Base-by-base conservation (phyloP, 1,140 invertebrate genomes). In the Diabrotica virgifera region DNA sequence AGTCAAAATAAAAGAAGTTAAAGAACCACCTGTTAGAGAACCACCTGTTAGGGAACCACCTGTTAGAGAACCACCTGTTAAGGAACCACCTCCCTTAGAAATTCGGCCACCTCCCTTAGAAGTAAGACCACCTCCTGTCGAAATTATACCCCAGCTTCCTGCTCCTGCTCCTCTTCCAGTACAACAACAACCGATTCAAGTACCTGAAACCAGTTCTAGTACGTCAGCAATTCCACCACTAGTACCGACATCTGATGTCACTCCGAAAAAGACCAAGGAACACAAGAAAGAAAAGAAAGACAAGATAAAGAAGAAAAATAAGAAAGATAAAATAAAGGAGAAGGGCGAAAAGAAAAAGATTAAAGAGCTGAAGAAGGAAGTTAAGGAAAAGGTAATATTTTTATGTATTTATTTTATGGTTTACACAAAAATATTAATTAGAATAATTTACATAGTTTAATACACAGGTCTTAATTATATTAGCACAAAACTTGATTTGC, bases 281-380 rank as follows among this genome's bases (percentile, higher is more conserved):
- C 83, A 90, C 76, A 92, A 92, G 72, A 91, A 91, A 71, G 88
- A 90, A 61, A 90, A 90, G 70, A 91, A 90, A 64, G 80, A 82
- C 62, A 82, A 84, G 65, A 73, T 80, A 77, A 86, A 81, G 78
- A 86, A 80, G 77, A 84, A 75, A 80, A 82, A 77, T 73, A 82
- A 79, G 77, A 86, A 81, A 63, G 81, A 78, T 73, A 88, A 84
- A 79, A 70, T 81, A 9, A 83, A 83, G 75, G 82, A 83, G 65
- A 85, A 81, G 77, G 85, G 81, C 73, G 83, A 79, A 77, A 84
- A 84, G 65, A 83, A 81, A 59, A 82, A 86, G 62, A 68, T 81
- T 51, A 79, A 83, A 51, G 82, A 84, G 54, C 83, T 85, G 68
- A 85, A 85, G 59, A 89, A 88, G 68, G 87, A 62, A 36, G 36